Conservation (phyloP, 2,113 vertebrate genomes). For the Poecilia latipinna region DNA sequence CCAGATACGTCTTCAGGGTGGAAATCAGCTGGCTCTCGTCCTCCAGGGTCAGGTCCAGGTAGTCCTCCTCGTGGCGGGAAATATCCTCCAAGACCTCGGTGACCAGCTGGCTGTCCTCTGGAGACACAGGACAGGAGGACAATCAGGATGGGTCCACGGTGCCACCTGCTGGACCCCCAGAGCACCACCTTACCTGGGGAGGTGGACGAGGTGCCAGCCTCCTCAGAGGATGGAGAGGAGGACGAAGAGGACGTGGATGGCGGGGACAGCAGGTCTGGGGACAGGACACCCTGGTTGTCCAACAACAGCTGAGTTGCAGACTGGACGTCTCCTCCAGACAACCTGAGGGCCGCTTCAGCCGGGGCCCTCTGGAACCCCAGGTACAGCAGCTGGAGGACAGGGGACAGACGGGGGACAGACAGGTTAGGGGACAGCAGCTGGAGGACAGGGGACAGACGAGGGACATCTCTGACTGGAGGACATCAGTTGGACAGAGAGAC, state of each 20-base stretch:
- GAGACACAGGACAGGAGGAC: neutral
- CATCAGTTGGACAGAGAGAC: neutral
- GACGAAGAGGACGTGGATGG: slow-evolving; percentile 69
- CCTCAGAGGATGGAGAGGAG: slow-evolving; percentile 76
- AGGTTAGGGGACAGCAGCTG: too few species aligned
- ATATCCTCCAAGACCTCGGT: slow-evolving; percentile 94
- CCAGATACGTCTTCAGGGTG: slow-evolving; percentile 81
- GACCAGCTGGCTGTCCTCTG: slow-evolving; percentile 88
- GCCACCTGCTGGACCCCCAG: neutral
- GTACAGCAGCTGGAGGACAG: slow-evolving; percentile 55
- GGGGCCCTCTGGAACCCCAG: slow-evolving; percentile 84
- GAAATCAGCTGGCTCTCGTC: slow-evolving; percentile 89
- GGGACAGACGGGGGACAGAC: neutral
- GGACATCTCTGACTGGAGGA: too few species aligned
- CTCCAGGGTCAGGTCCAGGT: slow-evolving; percentile 93
- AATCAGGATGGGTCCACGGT: neutral
- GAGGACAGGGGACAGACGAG: too few species aligned
- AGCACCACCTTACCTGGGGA: slow-evolving; percentile 28
- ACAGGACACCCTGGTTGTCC: slow-evolving; percentile 83
- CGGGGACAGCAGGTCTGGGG: slow-evolving; percentile 47
- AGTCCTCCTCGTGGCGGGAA: slow-evolving; percentile 93
- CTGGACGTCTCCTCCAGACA: slow-evolving; percentile 85
- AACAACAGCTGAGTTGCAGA: slow-evolving; percentile 87
- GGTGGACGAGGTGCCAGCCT: slow-evolving; percentile 79
- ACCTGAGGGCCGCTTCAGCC: slow-evolving; percentile 79